Evolutionary conservation across 2,888 invertebrate genomes (phyloP).

Genomic region (Heteromurus nitidus): DNA sequence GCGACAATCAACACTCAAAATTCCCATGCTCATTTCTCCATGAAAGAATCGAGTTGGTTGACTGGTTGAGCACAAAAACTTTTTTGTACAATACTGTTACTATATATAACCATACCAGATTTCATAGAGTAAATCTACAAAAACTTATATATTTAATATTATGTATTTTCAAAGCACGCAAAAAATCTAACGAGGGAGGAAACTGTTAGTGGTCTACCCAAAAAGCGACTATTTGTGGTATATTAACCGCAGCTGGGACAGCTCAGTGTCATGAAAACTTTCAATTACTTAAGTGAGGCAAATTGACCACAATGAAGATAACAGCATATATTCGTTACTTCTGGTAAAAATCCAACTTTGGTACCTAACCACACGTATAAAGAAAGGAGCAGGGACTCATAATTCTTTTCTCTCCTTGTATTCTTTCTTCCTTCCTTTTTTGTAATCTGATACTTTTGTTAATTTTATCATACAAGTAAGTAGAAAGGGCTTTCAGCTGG

Average conservation of each 20-base stretch:
- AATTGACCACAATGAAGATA: slow-evolving; percentile 33
- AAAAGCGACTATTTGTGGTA: not conserved
- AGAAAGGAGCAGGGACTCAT: no score
- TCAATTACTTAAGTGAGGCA: slow-evolving; percentile 43
- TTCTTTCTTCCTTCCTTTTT: no score
- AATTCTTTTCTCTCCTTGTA: no score
- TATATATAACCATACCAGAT: no score
- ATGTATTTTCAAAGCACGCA: not conserved
- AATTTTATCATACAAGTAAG: no score
- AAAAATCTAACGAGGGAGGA: slow-evolving; percentile 3
- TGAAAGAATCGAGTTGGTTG: not conserved
- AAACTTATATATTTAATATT: no score
- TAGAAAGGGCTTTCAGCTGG: no score
- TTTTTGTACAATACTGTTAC: no score
- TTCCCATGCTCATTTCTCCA: not conserved
- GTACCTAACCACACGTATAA: no score
- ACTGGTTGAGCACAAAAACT: not conserved
- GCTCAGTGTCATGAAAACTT: slow-evolving; percentile 54
- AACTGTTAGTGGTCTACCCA: not conserved
- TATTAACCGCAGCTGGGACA: not conserved
- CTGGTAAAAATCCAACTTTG: slow-evolving; percentile 19
- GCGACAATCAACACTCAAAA: not conserved
- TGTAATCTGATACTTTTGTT: no score
- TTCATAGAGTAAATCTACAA: no score
- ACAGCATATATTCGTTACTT: slow-evolving; percentile 17